Percentiles rank a stretch among this genome's conserved stretches.
Evolutionary conservation across 64 coral and sea anemone genomes (phyloP).

Genomic region (Montipora efflorescens): DNA sequence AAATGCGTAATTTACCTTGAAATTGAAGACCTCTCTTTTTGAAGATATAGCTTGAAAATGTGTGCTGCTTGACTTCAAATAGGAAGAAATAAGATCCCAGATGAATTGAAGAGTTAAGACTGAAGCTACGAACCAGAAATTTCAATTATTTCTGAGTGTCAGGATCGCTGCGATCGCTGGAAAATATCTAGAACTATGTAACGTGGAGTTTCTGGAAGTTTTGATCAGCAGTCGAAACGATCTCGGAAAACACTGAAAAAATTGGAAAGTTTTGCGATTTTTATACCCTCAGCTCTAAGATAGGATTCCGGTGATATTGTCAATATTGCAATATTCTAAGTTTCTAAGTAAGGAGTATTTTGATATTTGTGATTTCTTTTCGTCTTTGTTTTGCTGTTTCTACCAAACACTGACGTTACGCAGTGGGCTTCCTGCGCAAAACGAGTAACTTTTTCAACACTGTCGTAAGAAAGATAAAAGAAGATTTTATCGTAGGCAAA

Average conservation of each 20-base stretch:
- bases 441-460: neutral
- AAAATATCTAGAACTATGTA: neutral
- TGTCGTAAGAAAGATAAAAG: too few species aligned
- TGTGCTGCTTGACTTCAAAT: neutral
- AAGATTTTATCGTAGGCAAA: neutral
- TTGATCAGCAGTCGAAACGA: neutral
- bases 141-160: neutral
- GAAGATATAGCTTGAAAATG: neutral
- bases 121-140: neutral
- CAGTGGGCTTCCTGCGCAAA: neutral
- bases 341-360: neutral
- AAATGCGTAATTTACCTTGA: neutral
- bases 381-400: constrained; percentile 3
- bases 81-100: neutral
- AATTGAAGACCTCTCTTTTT: neutral
- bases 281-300: neutral
- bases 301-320: neutral
- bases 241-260: constrained; percentile 1
- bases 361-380: neutral
- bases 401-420: neutral
- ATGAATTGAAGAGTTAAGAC: neutral
- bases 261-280: neutral
- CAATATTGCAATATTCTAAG: neutral
- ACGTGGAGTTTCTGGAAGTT: neutral
- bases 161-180: constrained; percentile 1